Base-by-base conservation (phyloP, 2,888 invertebrate species). In the Subacronicta megacephala region DNA sequence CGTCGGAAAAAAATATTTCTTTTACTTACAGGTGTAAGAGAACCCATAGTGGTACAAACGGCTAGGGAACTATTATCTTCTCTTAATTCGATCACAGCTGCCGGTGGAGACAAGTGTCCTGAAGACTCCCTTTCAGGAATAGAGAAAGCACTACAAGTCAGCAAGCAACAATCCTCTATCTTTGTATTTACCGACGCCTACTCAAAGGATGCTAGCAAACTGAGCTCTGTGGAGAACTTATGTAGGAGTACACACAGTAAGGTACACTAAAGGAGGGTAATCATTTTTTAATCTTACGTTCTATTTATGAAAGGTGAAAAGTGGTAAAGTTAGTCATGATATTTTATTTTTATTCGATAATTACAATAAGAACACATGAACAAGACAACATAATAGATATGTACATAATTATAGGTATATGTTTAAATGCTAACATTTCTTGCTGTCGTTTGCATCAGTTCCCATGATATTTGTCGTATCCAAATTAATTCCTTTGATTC, bases 181-280 rank as follows among this genome's bases (percentile, higher is more conserved):
- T 89, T 85, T 44, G 74, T 90, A 0, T 89, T 91, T 47, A 91
- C 91, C 0, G 90, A 92, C 44, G 90, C 90, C 0, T 84, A 76
- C 41, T 75, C 90, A 0, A 86, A 87, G 12, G 85, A 86, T 45
- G 59, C 57, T 17, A 16, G 67, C 18, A 79, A 70, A 45, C 53
- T 80, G 2, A 16, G 16, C 1, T 53, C 66, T 1, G 65, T 85
- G 7, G 54, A 78, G 49, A 57, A 56, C 5, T 57, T 85, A 16
- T 86, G 85, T 38, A 71, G 37, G 15, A 79, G 59, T 29, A 77
- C 75, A 2, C 66, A 69, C 12, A 85, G 81, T 51, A 77, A 83
- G 81, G 85, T 86, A 69, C n/a, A n/a, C 1, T n/a, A 7, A 31
- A 31, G n/a, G 20, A 6, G 20, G 6, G 20, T 20, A 20, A 20